phyloP scores from a whole-genome alignment of 2,888 invertebrate species.

The Nephrotoma appendiculata region DNA sequence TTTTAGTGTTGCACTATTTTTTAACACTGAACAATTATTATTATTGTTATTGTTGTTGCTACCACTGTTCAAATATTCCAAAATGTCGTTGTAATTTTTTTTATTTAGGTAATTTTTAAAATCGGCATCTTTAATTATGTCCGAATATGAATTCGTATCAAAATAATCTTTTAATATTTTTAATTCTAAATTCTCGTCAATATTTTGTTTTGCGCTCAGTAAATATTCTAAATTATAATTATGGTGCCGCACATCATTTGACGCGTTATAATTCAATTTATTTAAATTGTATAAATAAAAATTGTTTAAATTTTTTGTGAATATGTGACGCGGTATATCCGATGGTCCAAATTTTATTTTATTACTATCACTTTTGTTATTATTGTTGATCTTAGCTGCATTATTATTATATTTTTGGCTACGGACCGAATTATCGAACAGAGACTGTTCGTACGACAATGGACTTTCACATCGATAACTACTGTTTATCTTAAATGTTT shows the following conservation, averaged over 20 bases:
- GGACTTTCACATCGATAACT: constrained; percentile 22
- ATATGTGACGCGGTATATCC: constrained; percentile 22
- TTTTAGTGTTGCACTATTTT: not conserved
- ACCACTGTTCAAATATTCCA: constrained; percentile 25
- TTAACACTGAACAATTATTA: not conserved
- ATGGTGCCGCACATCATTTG: not conserved
- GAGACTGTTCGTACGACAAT: constrained; percentile 27
- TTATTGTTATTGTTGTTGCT: constrained; percentile 13
- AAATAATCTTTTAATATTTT: constrained; percentile 28
- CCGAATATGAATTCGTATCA: constrained; percentile 30
- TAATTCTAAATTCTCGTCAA: constrained; percentile 28
- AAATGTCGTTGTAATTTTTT: constrained; percentile 29
- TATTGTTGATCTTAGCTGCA: not conserved
- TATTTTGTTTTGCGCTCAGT: not conserved
- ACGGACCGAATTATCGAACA: constrained; percentile 20
- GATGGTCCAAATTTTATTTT: constrained; percentile 16
- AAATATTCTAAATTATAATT: not conserved
- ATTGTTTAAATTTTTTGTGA: not conserved
- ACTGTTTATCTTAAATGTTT: not conserved
- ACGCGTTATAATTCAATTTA: not conserved
- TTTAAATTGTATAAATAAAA: constrained; percentile 1
- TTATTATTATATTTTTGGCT: not conserved
- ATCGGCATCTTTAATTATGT: constrained; percentile 28
- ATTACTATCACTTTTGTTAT: constrained; percentile 2
- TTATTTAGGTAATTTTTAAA: constrained; percentile 28